Conservation (phyloP, 2,888 invertebrate genomes). For the Philereme vetulata region DNA sequence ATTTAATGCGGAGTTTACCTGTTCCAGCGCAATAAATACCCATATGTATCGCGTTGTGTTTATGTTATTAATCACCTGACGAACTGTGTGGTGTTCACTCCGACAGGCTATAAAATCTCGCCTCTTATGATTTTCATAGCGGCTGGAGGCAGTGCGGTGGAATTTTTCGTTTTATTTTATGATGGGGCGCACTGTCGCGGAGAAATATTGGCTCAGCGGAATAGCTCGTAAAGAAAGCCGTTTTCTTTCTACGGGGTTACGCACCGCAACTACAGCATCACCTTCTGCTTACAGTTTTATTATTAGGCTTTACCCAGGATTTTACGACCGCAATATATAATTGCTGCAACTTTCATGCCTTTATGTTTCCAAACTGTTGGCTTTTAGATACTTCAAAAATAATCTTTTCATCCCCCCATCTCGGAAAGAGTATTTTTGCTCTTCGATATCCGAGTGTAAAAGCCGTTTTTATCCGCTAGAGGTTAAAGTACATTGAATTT, state of each 20-base stretch:
- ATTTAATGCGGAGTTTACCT: constrained; percentile 14
- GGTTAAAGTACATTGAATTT: too few relatives aligned
- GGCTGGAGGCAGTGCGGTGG: constrained; percentile 73
- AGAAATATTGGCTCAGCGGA: constrained; percentile 83
- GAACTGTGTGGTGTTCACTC: constrained; percentile 59
- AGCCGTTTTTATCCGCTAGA: too few relatives aligned
- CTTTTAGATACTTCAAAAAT: neutral
- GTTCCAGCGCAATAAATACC: constrained; percentile 26
- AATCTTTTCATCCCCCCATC: too few relatives aligned
- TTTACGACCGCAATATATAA: constrained; percentile 48
- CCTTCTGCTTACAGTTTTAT: constrained; percentile 66
- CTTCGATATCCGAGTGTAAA: too few relatives aligned
- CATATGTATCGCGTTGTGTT: constrained; percentile 44
- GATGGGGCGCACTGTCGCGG: constrained; percentile 82
- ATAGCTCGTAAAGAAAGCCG: constrained; percentile 83
- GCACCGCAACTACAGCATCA: constrained; percentile 72
- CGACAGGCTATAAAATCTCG: constrained; percentile 77
- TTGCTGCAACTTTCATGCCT: constrained; percentile 33
- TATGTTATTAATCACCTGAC: constrained; percentile 73
- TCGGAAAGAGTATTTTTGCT: too few relatives aligned
- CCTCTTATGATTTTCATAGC: constrained; percentile 81
- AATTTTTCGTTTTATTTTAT: constrained; percentile 85
- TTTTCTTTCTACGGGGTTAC: constrained; percentile 78
- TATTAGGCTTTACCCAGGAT: constrained; percentile 56
- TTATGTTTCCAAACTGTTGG: constrained; percentile 8